A percentile compares a stretch with the other conserved stretches of the same genome.
Evolutionary conservation across 2,888 invertebrate genomes (phyloP).

Genomic region (Ochropleura leucogaster): DNA sequence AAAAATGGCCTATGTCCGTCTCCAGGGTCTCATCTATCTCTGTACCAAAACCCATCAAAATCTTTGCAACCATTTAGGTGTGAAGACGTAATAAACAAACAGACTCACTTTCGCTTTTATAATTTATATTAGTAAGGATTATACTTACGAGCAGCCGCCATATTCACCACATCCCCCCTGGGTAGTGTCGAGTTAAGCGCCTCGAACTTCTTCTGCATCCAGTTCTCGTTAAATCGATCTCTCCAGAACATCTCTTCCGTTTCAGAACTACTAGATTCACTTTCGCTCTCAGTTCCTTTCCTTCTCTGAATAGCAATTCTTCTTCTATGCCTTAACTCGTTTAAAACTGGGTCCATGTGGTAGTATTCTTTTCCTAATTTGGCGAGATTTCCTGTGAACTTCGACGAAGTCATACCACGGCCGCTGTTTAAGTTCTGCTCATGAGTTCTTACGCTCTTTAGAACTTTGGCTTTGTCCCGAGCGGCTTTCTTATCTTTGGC

Average conservation of each 20-base stretch:
- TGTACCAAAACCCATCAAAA: too few relatives aligned
- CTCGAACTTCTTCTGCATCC: slow-evolving; percentile 76
- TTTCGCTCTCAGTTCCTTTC: background rate
- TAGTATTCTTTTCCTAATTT: slow-evolving; percentile 52
- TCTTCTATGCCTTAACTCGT: slow-evolving; percentile 60
- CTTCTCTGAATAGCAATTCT: slow-evolving; percentile 20
- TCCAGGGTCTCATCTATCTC: too few relatives aligned
- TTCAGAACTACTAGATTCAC: background rate
- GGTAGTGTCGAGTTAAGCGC: slow-evolving; percentile 73
- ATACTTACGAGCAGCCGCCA: slow-evolving; percentile 82
- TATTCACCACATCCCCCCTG: slow-evolving; percentile 79
- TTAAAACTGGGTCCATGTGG: slow-evolving; percentile 75
- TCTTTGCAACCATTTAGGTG: too few relatives aligned
- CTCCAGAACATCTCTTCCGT: slow-evolving; percentile 69
- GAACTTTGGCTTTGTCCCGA: slow-evolving; percentile 31
- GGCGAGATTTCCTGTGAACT: slow-evolving; percentile 2
- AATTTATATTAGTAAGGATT: background rate
- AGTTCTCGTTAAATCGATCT: slow-evolving; percentile 70
- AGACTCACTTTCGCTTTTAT: too few relatives aligned
- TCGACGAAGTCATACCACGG: slow-evolving; percentile 13
- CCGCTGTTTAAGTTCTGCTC: slow-evolving; percentile 38
- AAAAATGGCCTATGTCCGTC: too few relatives aligned
- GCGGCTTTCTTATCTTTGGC: slow-evolving; percentile 35
- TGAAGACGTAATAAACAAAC: too few relatives aligned
- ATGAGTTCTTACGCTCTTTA: slow-evolving; percentile 36